Evolutionary conservation across 2,113 vertebrate genomes (phyloP).

Genomic region (Equus przewalskii): DNA sequence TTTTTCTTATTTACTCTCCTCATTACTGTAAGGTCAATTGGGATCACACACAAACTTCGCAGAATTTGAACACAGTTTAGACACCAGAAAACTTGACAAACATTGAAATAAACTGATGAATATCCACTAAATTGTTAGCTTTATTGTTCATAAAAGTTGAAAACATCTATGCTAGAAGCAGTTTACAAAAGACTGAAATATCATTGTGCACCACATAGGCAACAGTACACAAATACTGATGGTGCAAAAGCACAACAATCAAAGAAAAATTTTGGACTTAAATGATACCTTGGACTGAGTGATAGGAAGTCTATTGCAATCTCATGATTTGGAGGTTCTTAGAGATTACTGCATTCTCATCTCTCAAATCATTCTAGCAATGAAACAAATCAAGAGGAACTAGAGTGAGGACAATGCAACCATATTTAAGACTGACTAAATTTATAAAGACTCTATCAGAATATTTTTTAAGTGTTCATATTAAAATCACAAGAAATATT

Average conservation of each 20-base stretch:
- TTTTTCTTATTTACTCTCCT: not conserved
- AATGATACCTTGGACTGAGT: not conserved
- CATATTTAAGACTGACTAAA: not conserved
- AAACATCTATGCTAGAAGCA: not conserved
- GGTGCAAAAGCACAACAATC: not conserved
- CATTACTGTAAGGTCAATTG: not conserved
- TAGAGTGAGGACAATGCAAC: not conserved
- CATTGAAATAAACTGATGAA: not conserved
- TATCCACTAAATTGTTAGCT: not conserved
- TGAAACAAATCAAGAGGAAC: not conserved
- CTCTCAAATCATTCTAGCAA: not conserved
- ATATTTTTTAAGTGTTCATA: not conserved
- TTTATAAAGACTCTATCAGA: not conserved
- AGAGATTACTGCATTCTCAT: not conserved
- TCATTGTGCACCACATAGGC: not conserved
- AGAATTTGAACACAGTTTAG: not conserved
- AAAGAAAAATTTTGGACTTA: not conserved
- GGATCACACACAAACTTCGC: not conserved
- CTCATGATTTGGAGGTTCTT: not conserved
- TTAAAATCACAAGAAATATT: not conserved
- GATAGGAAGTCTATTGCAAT: not conserved
- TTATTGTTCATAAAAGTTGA: not conserved
- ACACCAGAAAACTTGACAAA: not conserved
- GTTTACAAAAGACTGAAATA: not conserved
- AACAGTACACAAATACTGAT: not conserved